Conservation (phyloP, 1,140 invertebrate genomes). For the Drosophila seguyi region DNA sequence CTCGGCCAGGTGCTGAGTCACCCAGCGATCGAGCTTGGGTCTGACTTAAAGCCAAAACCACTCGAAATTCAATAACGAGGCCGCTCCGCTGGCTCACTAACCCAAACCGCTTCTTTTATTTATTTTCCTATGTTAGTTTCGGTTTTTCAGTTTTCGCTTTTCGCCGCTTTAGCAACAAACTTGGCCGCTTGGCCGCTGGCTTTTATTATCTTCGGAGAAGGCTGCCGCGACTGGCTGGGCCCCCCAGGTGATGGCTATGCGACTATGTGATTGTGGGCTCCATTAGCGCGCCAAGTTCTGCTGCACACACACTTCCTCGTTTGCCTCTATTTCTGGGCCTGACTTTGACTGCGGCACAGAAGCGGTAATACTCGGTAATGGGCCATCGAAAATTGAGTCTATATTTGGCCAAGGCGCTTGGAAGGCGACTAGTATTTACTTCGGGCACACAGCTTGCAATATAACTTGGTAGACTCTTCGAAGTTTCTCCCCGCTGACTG, state of each 20-base stretch:
- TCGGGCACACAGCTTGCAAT: background rate
- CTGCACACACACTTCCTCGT: conserved; percentile 43
- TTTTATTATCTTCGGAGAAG: conserved; percentile 29
- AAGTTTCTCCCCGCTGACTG: conserved; percentile 17
- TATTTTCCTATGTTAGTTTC: conserved; percentile 14
- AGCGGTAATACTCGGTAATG: conserved; percentile 16
- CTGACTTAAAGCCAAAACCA: conserved; percentile 36
- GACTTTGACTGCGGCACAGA: conserved; percentile 36
- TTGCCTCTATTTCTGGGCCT: conserved; percentile 17
- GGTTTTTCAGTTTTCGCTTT: conserved; percentile 35
- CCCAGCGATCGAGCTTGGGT: conserved; percentile 7
- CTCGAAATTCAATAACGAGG: conserved; percentile 79
- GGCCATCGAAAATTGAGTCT: conserved; percentile 15
- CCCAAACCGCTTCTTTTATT: conserved; percentile 39
- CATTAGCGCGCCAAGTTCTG: conserved; percentile 43
- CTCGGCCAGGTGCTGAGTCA: conserved; percentile 39
- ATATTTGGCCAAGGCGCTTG: conserved; percentile 11
- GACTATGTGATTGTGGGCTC: conserved; percentile 23
- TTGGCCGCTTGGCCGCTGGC: conserved; percentile 26
- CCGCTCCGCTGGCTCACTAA: conserved; percentile 33
- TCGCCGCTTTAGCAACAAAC: conserved; percentile 29
- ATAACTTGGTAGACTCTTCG: background rate
- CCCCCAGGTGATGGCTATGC: conserved; percentile 21
- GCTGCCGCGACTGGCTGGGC: conserved; percentile 19
- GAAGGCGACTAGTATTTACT: conserved; percentile 7